These are phyloP conservation scores for Solea senegalensis DNA, from an alignment of 2,113 vertebrate species.

Conservation along the genomic window DNA sequence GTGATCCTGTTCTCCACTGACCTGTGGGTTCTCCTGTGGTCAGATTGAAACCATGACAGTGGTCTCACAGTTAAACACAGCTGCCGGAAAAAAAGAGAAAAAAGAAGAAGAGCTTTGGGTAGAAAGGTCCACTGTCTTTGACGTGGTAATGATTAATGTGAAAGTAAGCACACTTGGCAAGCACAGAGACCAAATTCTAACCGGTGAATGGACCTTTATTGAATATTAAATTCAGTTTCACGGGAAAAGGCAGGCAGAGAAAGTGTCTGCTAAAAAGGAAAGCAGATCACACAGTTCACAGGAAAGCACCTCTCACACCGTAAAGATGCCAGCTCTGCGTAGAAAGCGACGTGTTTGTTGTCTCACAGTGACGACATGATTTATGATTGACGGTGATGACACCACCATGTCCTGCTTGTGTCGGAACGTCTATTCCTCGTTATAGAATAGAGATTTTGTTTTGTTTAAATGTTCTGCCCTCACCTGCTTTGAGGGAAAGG, in stretches of 20 bases:
- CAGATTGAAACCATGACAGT: neutral
- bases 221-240: neutral
- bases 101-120: neutral
- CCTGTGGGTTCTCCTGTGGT: neutral
- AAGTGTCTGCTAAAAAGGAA: no score
- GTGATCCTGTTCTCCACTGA: neutral
- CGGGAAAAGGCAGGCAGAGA: no score
- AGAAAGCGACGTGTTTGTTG: neutral
- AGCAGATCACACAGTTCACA: neutral
- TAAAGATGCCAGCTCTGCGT: neutral
- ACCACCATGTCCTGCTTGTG: no score
- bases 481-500: no score
- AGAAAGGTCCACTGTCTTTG: slow-evolving; percentile 7
- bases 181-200: neutral
- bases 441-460: neutral
- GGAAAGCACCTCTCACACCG: neutral
- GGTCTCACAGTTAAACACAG: neutral
- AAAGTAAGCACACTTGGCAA: neutral
- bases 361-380: neutral
- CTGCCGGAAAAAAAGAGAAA: no score
- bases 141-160: slow-evolving; percentile 25
- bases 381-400: no score
- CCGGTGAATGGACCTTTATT: neutral
- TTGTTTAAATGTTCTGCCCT: no score
- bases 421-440: neutral